Conservation (phyloP, 2,797 vertebrate genomes). For the Vultur gryphus region DNA sequence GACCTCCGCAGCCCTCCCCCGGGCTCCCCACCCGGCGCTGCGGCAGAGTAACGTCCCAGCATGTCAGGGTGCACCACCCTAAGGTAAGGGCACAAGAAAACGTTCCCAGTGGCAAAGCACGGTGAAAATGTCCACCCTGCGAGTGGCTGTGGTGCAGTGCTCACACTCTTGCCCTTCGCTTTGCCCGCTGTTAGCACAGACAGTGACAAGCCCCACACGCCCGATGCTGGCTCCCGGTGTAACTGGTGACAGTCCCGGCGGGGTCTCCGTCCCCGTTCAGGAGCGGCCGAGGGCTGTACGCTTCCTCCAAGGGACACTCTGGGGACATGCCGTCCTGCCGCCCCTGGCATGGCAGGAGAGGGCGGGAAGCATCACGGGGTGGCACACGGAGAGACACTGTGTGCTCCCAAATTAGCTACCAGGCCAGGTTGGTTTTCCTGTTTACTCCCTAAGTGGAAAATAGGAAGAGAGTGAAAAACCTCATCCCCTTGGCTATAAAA, state of each 20-base stretch:
- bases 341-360: not conserved
- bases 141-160: accelerated
- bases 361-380: accelerated
- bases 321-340: accelerated
- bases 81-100: not conserved
- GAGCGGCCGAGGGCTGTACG: not conserved
- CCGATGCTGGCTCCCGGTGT: accelerated
- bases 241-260: not conserved
- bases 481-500: constrained; percentile 16
- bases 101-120: not conserved
- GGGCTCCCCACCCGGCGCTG: accelerated
- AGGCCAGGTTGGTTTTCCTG: constrained; percentile 55
- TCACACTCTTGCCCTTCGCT: accelerated
- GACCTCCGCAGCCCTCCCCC: not conserved
- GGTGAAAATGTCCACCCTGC: not conserved
- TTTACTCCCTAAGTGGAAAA: constrained; percentile 40
- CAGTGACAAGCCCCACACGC: accelerated
- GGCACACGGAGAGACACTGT: not conserved
- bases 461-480: constrained; percentile 13
- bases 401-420: constrained; percentile 15
- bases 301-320: not conserved
- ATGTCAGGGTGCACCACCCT: not conserved
- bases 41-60: not conserved
- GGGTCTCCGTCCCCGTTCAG: accelerated
- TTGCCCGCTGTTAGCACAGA: not conserved